These are phyloP conservation scores for Macrotis lagotis DNA, from an alignment of 2,113 vertebrate species.

Conservation along the genomic window DNA sequence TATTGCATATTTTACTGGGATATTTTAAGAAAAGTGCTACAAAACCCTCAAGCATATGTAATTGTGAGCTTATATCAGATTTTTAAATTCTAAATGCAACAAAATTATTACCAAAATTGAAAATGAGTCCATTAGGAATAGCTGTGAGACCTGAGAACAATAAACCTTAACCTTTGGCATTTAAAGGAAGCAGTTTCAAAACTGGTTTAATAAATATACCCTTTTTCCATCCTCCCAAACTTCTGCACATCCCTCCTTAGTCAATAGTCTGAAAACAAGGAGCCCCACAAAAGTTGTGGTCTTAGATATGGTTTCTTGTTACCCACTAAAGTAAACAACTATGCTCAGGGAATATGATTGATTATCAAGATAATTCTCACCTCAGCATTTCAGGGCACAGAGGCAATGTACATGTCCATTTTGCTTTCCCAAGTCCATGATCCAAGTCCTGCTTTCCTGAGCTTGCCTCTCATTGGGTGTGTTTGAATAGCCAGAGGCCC, in stretches of 20 bases:
- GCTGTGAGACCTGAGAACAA: background rate
- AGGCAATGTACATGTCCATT: background rate
- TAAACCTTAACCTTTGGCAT: background rate
- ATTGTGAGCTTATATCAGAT: background rate
- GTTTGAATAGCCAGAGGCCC: constrained; percentile 3
- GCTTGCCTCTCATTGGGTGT: constrained; percentile 4
- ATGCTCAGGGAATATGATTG: background rate
- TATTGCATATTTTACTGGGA: background rate
- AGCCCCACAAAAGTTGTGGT: background rate
- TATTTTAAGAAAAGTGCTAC: background rate
- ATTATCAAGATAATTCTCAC: background rate
- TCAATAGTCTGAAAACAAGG: background rate
- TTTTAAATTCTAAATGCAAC: background rate
- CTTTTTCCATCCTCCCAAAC: constrained; percentile 24
- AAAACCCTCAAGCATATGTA: background rate
- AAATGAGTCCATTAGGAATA: background rate
- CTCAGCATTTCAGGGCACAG: background rate
- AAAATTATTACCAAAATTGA: background rate
- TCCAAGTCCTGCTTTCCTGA: background rate
- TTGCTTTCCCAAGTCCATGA: background rate
- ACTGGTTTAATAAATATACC: background rate
- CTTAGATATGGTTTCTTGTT: background rate
- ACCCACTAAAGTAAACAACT: background rate
- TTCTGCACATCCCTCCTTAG: background rate
- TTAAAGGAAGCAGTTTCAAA: constrained; percentile 23